These are phyloP conservation scores for Premnoplex brunnescens DNA, from an alignment of 2,797 vertebrate species.

Conservation along the genomic window DNA sequence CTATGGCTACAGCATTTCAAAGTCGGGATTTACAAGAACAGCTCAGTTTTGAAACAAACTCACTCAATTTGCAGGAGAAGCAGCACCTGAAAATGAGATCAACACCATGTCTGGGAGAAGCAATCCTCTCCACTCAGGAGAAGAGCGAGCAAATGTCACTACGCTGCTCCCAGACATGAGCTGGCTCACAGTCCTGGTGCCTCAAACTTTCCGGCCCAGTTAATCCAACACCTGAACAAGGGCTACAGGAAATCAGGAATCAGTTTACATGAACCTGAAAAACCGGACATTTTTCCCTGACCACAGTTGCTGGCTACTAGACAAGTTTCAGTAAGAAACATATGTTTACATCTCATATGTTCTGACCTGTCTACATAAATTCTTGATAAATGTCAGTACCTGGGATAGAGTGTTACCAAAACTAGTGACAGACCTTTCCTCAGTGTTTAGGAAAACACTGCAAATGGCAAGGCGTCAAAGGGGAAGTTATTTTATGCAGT, in stretches of 20 bases:
- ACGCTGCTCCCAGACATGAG: background rate
- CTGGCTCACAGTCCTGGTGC: background rate
- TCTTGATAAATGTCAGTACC: background rate
- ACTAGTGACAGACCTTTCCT: background rate
- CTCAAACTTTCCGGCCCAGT: background rate
- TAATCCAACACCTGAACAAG: background rate
- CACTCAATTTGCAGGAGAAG: background rate
- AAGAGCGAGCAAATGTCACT: background rate
- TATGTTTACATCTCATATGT: background rate
- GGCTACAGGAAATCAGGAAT: background rate
- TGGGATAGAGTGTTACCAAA: background rate
- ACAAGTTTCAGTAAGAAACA: background rate
- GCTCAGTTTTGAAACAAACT: background rate
- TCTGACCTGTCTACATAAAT: background rate
- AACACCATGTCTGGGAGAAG: background rate
- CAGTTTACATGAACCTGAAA: background rate
- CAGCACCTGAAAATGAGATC: background rate
- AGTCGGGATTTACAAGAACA: background rate
- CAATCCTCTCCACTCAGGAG: background rate
- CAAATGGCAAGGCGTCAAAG: background rate
- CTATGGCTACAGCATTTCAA: background rate
- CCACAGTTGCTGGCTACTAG: background rate
- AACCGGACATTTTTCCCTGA: background rate
- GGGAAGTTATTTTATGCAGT: background rate
- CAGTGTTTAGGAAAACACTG: background rate